phyloP scores from a whole-genome alignment of 2,888 invertebrate genomes.

The Pecten maximus region DNA sequence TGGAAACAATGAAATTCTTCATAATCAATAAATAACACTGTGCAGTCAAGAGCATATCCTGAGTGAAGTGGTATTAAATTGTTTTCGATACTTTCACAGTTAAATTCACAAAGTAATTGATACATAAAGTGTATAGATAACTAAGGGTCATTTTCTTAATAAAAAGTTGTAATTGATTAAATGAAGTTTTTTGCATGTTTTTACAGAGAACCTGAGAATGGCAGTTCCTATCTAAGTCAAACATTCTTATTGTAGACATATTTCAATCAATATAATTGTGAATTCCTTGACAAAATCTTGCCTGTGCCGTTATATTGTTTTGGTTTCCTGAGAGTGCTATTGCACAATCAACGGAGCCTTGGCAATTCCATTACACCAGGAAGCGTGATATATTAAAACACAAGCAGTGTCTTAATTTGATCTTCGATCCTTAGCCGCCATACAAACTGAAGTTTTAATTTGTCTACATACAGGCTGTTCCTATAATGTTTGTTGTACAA shows the following conservation, averaged over 20 bases:
- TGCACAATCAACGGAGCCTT: slow-evolving; percentile 17
- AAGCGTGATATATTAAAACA: background rate
- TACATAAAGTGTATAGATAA: background rate
- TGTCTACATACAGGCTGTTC: background rate
- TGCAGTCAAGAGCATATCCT: background rate
- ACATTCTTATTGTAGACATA: background rate
- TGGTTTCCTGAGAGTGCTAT: background rate
- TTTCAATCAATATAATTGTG: background rate
- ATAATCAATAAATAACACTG: background rate
- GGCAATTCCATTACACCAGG: background rate
- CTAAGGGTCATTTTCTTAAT: background rate
- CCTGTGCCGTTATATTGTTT: background rate
- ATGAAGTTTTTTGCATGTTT: background rate
- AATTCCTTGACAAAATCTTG: background rate
- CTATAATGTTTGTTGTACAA: background rate
- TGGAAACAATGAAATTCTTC: background rate
- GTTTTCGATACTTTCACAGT: background rate
- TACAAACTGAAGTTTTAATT: background rate
- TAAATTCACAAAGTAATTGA: background rate
- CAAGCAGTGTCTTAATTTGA: background rate
- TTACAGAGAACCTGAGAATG: background rate
- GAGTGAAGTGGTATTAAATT: background rate
- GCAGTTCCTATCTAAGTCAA: background rate
- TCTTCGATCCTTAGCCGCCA: background rate
- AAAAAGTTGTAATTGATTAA: background rate